These are phyloP conservation scores for Cromileptes altivelis DNA, from an alignment of 2,113 vertebrate genomes.

Conservation along the genomic window DNA sequence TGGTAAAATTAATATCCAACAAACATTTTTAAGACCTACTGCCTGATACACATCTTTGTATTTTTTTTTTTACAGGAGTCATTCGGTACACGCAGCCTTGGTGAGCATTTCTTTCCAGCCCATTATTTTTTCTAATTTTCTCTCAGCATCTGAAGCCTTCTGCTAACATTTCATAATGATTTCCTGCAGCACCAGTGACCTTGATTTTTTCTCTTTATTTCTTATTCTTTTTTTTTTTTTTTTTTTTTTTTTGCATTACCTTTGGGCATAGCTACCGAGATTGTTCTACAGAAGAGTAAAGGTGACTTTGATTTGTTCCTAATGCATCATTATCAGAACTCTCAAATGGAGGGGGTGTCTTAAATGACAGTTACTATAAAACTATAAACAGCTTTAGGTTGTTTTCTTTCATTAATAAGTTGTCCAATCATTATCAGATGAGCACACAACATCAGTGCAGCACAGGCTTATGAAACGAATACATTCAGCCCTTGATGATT, in stretches of 20 bases:
- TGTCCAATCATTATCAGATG: too few relatives aligned
- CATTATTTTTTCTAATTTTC: constrained; percentile 3
- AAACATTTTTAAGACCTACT: neutral
- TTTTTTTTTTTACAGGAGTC: neutral
- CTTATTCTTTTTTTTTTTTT: neutral
- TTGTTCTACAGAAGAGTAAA: constrained; percentile 6
- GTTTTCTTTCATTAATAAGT: neutral
- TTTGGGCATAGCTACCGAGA: neutral
- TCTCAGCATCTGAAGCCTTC: neutral
- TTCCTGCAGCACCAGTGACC: constrained; percentile 13
- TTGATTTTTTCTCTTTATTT: neutral
- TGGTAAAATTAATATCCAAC: constrained; percentile 22
- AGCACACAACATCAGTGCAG: too few relatives aligned
- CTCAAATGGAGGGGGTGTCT: neutral
- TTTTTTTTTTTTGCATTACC: constrained; percentile 1
- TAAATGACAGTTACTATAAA: neutral
- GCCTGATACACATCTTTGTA: constrained; percentile 9
- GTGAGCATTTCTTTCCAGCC: constrained; percentile 1
- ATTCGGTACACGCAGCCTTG: neutral
- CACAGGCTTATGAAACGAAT: too few relatives aligned
- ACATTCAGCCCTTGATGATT: too few relatives aligned
- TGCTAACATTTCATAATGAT: constrained; percentile 36
- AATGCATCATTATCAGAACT: neutral
- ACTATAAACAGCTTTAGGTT: neutral
- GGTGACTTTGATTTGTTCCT: neutral